Evolutionary conservation across 2,113 vertebrate species (phyloP), one percentile per base, ranked within the genome.

Genomic region (Xenopus laevis): DNA sequence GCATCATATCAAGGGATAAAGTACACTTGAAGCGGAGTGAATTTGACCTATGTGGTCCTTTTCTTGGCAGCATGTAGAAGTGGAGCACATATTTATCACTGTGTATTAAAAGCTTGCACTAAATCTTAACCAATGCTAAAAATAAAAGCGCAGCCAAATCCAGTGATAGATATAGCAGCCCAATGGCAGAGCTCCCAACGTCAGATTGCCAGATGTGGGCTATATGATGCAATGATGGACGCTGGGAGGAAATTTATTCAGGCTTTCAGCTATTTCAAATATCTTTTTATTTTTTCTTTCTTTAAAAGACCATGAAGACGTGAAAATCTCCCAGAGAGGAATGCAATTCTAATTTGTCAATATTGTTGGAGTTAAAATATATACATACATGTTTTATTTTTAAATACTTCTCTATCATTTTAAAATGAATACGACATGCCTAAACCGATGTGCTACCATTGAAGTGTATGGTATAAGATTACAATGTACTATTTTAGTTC

Each of bases 1-100:
- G 20, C 40, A 16, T 47, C 15, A 53, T 52, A 23, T 52, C 27
- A 53, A 80, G 4, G 65, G 30, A 63, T 70, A 79, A 65, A 79
- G 71, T 10, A 17, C 59, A 73, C 65, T 10, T 71, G 65, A 79
- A 9, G 13, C 45, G 78, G 4, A 79, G 45, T 16, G 81, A 78
- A 7, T 67, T 27, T 79, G 79, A 82, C 81, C 57, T 79, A 20
- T 40, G 59, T 83, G 72, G 76, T 71, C 81, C 79, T 79, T 70
- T 63, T 83, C 62, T 82, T 83, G 82, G 60, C 79, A 84, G 27
- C 68, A 79, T 63, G 20, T 18, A 78, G 59, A 58, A 80, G 71
- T 40, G 79, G 79, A 83, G 66, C n/a, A 46, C 44, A 0, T 55
- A 71, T 87, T 82, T 82, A 80, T 83, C 81, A 80, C 75, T 69